These are phyloP conservation scores for Etia nguti DNA, from an alignment of 2,113 vertebrate species.

Conservation along the genomic window DNA sequence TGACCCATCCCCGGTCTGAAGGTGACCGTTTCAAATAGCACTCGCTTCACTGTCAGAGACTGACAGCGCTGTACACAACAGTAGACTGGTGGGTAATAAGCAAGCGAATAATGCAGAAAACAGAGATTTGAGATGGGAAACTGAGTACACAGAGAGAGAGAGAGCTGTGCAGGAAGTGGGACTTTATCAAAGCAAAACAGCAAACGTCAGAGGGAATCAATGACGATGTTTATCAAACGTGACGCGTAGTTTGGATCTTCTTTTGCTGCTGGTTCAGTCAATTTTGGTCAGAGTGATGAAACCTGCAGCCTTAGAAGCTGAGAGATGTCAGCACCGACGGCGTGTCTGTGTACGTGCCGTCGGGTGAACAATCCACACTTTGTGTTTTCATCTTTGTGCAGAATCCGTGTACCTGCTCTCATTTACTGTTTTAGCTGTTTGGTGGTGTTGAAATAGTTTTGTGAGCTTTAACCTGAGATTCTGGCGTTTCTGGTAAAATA, in stretches of 20 bases:
- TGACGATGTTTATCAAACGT: no score
- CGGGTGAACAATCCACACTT: fast-evolving
- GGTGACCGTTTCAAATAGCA: no score
- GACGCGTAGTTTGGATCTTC: not conserved
- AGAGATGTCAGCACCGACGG: not conserved
- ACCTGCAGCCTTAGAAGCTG: not conserved
- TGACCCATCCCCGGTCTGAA: no score
- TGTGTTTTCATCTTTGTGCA: no score
- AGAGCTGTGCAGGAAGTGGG: no score
- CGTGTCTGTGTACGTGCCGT: not conserved
- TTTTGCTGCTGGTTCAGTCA: not conserved
- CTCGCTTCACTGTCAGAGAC: no score
- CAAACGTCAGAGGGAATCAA: no score
- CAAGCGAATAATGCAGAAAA: no score
- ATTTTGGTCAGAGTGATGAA: not conserved
- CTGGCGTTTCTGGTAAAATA: fast-evolving
- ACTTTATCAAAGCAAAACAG: no score
- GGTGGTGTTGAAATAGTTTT: not conserved
- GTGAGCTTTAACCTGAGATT: not conserved
- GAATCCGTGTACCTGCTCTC: no score
- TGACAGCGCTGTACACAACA: no score
- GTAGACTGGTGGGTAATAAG: no score
- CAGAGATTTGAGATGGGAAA: not conserved
- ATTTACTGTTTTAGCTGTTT: not conserved
- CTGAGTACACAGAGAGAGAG: not conserved